Evolutionary conservation across 1,140 invertebrate species (phyloP).

Genomic region (Saxidomus purpurata): DNA sequence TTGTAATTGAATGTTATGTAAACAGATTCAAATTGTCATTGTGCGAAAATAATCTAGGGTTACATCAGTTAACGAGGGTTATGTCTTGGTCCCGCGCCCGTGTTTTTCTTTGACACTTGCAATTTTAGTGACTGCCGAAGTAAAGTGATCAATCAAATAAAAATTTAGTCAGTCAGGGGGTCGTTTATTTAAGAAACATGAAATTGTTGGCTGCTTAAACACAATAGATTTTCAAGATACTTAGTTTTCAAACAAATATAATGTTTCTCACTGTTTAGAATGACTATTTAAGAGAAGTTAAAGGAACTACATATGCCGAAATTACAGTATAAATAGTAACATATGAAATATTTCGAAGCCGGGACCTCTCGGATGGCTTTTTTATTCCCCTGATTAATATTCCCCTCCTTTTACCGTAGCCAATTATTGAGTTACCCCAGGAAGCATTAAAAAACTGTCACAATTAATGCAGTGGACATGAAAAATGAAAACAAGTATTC

Average conservation of each 20-base stretch:
- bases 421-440: slow-evolving; percentile 25
- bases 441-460: slow-evolving; percentile 27
- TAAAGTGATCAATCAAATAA: slow-evolving; percentile 16
- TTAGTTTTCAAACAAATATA: too few species aligned
- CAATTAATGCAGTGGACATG: slow-evolving; percentile 33
- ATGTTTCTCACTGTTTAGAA: too few species aligned
- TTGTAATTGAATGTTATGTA: slow-evolving; percentile 62
- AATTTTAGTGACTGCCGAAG: slow-evolving; percentile 7
- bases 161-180: not conserved
- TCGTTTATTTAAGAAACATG: too few species aligned
- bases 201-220: too few species aligned
- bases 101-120: slow-evolving; percentile 22
- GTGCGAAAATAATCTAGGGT: slow-evolving; percentile 4
- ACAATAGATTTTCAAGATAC: too few species aligned
- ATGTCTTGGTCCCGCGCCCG: slow-evolving; percentile 8
- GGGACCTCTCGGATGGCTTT: not conserved
- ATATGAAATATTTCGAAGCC: not conserved
- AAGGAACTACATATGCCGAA: not conserved
- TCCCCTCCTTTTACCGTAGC: not conserved
- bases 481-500: slow-evolving; percentile 24
- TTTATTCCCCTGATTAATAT: not conserved
- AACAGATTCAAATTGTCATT: slow-evolving; percentile 33
- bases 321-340: not conserved
- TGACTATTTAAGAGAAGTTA: too few species aligned
- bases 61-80: slow-evolving; percentile 44